Base-by-base conservation (phyloP, 23 tunicate species). In the Halocynthia aurantium region DNA sequence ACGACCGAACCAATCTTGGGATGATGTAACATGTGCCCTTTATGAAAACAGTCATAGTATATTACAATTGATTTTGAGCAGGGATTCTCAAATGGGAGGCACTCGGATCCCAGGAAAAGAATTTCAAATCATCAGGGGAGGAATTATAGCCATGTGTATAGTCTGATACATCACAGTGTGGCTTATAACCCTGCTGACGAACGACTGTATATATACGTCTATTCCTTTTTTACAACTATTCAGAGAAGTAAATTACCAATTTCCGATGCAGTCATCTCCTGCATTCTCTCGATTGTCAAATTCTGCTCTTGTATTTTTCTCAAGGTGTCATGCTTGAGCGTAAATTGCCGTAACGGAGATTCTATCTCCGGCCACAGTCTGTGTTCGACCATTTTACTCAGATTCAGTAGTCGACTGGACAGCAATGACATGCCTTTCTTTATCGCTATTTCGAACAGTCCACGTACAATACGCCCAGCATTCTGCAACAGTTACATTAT, bases 401-500 rank as follows among this genome's bases (percentile, higher is more conserved):
- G 69, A 52, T 96, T 84, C 52, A 90, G 81, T 58, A 96, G 67
- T 8, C 87, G 93, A 61, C 79, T 85, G 9, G 99, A 69, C 57
- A 96, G 77, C 7, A 84, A 77, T 40, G 97, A 58, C 78, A 72
- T 76, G 8, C 93, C 93, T 52, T 87, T 68, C 52, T 96, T 96
- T 22, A 92, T 31, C 7, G 83, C 92, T 67, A 96, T 96, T 53
- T 96, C 99, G 67, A 96, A 96, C 10, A 90, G 75, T n/a, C 94
- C 99, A 9, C 96, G 85, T 13, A 92, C 93, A 52, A 96, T 96
- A 17, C 99, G 87, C 22, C 87, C 89, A 7, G 96, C 96, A 67
- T 96, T 96, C 93, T 96, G 89, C 0, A 57, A 40, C 15, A 15
- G 44, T 31, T 31, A 31, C 4, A 31, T 31, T 31, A 31, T 31